Percentiles rank a stretch among this genome's conserved stretches.
Conservation (phyloP, 2,113 vertebrate species). For the Gadus macrocephalus region DNA sequence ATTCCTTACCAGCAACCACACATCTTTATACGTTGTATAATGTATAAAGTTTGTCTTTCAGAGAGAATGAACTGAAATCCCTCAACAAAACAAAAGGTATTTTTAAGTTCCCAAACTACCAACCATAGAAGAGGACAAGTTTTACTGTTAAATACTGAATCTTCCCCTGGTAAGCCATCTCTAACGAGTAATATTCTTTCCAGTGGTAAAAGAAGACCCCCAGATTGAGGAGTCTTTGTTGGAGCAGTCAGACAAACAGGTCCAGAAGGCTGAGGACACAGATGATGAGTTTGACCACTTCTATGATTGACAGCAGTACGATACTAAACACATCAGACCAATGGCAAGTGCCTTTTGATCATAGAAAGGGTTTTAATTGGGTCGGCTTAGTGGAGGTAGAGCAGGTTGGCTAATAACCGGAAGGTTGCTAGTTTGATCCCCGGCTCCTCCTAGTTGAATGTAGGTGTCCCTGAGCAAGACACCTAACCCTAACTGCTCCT, state of each 20-base stretch:
- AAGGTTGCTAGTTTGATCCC: too few species aligned
- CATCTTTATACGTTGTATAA: background rate
- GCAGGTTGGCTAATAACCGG: too few species aligned
- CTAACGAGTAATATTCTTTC: slow-evolving; percentile 1
- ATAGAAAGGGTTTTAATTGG: too few species aligned
- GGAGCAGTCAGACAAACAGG: slow-evolving; percentile 11
- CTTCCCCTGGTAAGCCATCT: too few species aligned
- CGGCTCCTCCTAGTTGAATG: too few species aligned
- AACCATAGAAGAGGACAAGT: background rate
- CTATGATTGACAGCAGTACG: slow-evolving; percentile 53
- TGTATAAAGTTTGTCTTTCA: slow-evolving; percentile 17
- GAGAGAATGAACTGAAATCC: slow-evolving; percentile 26
- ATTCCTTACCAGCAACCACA: background rate
- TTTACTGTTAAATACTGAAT: background rate
- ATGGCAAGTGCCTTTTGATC: background rate
- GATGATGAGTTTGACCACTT: slow-evolving; percentile 71
- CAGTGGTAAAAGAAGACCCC: slow-evolving; percentile 27
- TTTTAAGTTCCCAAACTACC: background rate
- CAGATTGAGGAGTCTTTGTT: slow-evolving; percentile 31
- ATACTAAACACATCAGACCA: background rate
- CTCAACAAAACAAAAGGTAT: slow-evolving; percentile 47
- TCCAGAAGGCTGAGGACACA: background rate
- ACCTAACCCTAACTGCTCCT: too few species aligned
- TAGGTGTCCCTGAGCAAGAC: too few species aligned
- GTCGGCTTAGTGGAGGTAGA: too few species aligned